Percentiles rank a stretch among this genome's conserved stretches.
Conservation (phyloP, 2,888 invertebrate genomes). For the Drosophila nigritarsus region DNA sequence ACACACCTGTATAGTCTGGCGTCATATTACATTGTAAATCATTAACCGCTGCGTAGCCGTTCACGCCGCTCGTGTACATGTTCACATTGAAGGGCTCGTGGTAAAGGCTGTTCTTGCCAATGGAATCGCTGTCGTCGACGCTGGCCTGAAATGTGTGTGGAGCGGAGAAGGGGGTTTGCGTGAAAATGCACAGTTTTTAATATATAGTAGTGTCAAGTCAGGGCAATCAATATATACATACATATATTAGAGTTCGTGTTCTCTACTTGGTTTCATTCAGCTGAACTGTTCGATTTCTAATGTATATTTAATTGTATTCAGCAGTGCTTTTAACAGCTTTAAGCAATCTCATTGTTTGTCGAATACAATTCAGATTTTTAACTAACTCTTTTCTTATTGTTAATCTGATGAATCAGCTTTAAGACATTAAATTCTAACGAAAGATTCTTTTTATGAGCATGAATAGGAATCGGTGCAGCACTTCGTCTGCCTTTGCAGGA, state of each 20-base stretch:
- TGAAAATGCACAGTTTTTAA: slow-evolving; percentile 34
- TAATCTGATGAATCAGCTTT: background rate
- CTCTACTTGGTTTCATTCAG: slow-evolving; percentile 5
- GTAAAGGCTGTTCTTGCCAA: slow-evolving; percentile 85
- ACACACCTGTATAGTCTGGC: slow-evolving; percentile 87
- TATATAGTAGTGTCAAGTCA: slow-evolving; percentile 40
- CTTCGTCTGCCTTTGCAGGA: background rate
- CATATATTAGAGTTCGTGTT: slow-evolving; percentile 16
- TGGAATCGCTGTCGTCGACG: slow-evolving; percentile 85
- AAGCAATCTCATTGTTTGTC: background rate
- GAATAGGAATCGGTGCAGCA: background rate
- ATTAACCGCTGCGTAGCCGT: slow-evolving; percentile 85
- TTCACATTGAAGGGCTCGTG: slow-evolving; percentile 86
- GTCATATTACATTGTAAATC: slow-evolving; percentile 86
- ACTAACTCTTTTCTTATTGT: background rate
- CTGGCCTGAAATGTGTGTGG: slow-evolving; percentile 70
- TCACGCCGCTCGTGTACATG: slow-evolving; percentile 85
- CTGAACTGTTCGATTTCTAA: slow-evolving; percentile 6
- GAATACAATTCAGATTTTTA: background rate
- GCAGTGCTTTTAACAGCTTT: background rate
- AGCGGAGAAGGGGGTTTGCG: background rate
- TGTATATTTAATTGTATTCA: background rate
- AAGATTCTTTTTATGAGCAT: background rate
- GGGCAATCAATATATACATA: slow-evolving; percentile 14
- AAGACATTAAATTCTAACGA: background rate